Conservation (phyloP, 2,797 vertebrate species). For the Liparis tanakae region DNA sequence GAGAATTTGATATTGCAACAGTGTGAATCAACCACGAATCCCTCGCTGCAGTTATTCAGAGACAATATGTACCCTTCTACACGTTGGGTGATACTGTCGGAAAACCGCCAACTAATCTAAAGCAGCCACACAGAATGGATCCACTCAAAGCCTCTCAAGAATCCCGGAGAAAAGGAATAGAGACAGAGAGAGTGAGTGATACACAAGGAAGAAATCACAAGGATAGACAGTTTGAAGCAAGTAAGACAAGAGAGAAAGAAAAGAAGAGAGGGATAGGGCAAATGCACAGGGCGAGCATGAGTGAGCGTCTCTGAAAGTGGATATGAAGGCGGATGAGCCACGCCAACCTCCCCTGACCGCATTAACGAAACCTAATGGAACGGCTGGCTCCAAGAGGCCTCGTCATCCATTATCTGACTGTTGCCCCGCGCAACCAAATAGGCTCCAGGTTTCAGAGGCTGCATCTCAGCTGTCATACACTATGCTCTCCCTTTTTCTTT, state of each 20-base stretch:
- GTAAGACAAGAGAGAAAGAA: constrained; percentile 36
- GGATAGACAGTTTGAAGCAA: constrained; percentile 7
- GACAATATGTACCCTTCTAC: constrained; percentile 44
- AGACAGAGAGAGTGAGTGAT: background rate
- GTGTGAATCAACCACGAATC: constrained; percentile 32
- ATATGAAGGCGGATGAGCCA: constrained; percentile 80
- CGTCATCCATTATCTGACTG: constrained; percentile 84
- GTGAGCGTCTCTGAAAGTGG: constrained; percentile 78
- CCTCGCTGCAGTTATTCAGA: constrained; percentile 24
- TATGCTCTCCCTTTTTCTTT: constrained; percentile 54
- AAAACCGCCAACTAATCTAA: constrained; percentile 50
- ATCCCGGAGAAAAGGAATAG: background rate
- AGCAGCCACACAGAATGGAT: constrained; percentile 33
- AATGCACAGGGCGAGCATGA: constrained; percentile 59
- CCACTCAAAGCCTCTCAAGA: constrained; percentile 1
- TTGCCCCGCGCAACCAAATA: constrained; percentile 75
- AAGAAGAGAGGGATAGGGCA: constrained; percentile 15
- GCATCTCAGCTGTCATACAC: constrained; percentile 66
- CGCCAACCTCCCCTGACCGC: constrained; percentile 78
- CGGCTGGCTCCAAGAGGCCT: constrained; percentile 81
- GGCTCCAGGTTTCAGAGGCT: constrained; percentile 64
- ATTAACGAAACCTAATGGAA: constrained; percentile 87
- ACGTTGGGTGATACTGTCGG: constrained; percentile 39
- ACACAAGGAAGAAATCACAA: constrained; percentile 9
- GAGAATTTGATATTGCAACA: constrained; percentile 52